These are phyloP conservation scores for Scaptomyza reducta DNA, from an alignment of 2,888 invertebrate genomes.

Conservation along the genomic window DNA sequence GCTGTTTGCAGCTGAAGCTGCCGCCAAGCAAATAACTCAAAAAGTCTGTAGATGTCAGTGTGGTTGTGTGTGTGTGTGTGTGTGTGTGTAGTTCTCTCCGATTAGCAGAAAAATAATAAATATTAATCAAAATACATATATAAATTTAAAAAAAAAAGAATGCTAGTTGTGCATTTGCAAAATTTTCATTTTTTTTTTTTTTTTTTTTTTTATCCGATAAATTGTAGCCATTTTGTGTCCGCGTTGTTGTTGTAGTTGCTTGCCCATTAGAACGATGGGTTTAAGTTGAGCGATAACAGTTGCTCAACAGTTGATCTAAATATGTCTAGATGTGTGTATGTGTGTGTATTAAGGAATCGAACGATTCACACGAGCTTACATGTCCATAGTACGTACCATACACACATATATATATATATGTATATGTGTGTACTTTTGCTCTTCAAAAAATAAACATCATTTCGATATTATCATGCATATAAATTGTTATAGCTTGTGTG, in stretches of 20 bases:
- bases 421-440: not conserved
- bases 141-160: conserved; percentile 21
- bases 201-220: conserved; percentile 30
- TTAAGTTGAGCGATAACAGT: conserved; percentile 12
- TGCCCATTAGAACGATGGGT: conserved; percentile 16
- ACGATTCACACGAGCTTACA: conserved; percentile 29
- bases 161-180: conserved; percentile 44
- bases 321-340: not conserved
- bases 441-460: not conserved
- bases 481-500: conserved; percentile 1
- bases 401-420: not conserved
- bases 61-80: conserved; percentile 1
- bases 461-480: not conserved
- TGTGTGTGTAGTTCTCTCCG: conserved; percentile 17
- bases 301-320: conserved; percentile 1
- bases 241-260: conserved; percentile 38
- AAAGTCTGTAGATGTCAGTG: conserved; percentile 2
- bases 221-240: conserved; percentile 50
- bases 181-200: not conserved
- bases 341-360: conserved; percentile 17
- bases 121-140: conserved; percentile 39
- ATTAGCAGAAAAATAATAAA: conserved; percentile 44
- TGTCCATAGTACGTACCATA: not conserved
- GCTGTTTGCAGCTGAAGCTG: conserved; percentile 16
- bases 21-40: conserved; percentile 22